These are phyloP conservation scores for Drosophila diplacantha DNA, from an alignment of 2,888 invertebrate species.

Conservation along the genomic window DNA sequence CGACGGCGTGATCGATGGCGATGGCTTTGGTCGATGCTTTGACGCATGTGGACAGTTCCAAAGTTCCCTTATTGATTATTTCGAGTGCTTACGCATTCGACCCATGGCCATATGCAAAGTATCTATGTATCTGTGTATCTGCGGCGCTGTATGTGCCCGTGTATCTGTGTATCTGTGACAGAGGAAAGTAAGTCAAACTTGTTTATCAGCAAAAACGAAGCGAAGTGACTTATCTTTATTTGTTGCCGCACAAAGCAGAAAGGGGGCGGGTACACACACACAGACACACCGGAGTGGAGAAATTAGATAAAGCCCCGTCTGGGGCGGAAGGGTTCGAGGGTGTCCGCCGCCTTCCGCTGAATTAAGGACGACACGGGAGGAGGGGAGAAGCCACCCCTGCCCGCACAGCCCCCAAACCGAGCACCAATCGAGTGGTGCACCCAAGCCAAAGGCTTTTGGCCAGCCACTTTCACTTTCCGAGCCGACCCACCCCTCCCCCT, in stretches of 20 bases:
- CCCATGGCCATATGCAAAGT: conserved; percentile 50
- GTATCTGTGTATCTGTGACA: conserved; percentile 35
- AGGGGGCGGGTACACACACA: conserved; percentile 17
- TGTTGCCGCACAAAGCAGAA: conserved; percentile 31
- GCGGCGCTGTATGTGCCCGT: conserved; percentile 19
- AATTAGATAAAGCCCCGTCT: conserved; percentile 72
- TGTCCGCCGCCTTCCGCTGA: conserved; percentile 48
- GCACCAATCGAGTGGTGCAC: conserved; percentile 69
- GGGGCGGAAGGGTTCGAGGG: conserved; percentile 35
- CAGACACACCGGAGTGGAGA: conserved; percentile 57
- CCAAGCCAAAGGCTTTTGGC: conserved; percentile 66
- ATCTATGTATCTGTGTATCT: conserved; percentile 24
- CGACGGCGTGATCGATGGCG: conserved; percentile 21
- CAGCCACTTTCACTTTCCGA: conserved; percentile 67
- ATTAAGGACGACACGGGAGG: conserved; percentile 45
- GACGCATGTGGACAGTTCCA: conserved; percentile 57
- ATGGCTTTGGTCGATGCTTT: conserved; percentile 27
- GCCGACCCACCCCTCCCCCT: conserved; percentile 4
- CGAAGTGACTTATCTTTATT: conserved; percentile 57
- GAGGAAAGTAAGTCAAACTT: conserved; percentile 67
- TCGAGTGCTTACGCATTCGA: conserved; percentile 64
- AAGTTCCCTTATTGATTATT: conserved; percentile 69
- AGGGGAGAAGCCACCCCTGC: conserved; percentile 27
- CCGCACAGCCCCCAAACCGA: conserved; percentile 54
- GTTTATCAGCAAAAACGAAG: conserved; percentile 56